Evolutionary conservation across 2,888 invertebrate genomes (phyloP).

Genomic region (Euclidia mi): DNA sequence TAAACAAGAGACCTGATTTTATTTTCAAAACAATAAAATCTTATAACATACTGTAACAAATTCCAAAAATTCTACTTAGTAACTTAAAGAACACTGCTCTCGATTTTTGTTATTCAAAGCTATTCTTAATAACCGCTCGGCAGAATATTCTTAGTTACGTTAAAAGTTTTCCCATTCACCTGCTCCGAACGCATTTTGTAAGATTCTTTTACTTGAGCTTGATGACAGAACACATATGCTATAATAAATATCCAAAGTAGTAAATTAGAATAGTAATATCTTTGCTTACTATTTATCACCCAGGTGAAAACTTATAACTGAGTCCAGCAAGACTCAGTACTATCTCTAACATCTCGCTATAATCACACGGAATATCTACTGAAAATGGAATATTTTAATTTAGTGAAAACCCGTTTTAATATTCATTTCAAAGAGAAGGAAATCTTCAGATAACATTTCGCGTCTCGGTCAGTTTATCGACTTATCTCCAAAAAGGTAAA

Average conservation of each 20-base stretch:
- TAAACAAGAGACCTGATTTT: no score
- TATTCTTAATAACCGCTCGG: no score
- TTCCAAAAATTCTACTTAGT: no score
- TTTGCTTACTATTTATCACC: conserved; percentile 29
- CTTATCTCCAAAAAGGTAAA: conserved; percentile 35
- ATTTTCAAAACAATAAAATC: no score
- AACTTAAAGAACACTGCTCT: no score
- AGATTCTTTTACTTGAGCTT: neutral
- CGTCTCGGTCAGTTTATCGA: conserved; percentile 11
- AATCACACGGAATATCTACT: conserved; percentile 14
- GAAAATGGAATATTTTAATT: conserved; percentile 20
- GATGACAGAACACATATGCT: conserved; percentile 30
- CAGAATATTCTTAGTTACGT: neutral
- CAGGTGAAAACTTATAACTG: conserved; percentile 33
- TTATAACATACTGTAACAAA: no score
- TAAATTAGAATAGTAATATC: conserved; percentile 28
- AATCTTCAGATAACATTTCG: conserved; percentile 22
- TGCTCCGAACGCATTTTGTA: neutral
- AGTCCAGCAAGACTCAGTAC: conserved; percentile 16
- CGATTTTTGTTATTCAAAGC: neutral
- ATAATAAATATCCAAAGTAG: conserved; percentile 26
- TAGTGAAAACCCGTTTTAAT: conserved; percentile 18
- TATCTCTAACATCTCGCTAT: conserved; percentile 15
- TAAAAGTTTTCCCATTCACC: neutral
- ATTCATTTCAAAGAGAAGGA: neutral